Percentiles rank a stretch among this genome's conserved stretches.
phyloP scores from a whole-genome alignment of 2,888 invertebrate genomes.

The Rapana venosa region DNA sequence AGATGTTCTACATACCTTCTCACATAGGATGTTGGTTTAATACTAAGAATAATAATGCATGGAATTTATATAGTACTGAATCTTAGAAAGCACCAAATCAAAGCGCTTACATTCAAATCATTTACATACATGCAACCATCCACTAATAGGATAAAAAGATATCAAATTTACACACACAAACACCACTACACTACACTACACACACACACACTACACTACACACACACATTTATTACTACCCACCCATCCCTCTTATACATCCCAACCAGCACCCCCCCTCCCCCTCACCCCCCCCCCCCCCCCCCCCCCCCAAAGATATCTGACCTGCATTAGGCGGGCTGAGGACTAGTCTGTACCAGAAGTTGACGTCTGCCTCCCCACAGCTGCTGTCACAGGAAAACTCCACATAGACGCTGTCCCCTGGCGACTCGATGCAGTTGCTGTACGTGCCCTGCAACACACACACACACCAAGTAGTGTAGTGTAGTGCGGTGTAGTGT shows the following conservation, averaged over 20 bases:
- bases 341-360: slow-evolving; percentile 48
- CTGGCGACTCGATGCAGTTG: not conserved
- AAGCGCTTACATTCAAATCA: too few species aligned
- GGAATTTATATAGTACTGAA: too few species aligned
- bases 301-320: not conserved
- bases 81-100: too few species aligned
- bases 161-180: not conserved
- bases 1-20: too few species aligned
- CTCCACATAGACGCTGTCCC: slow-evolving; percentile 37
- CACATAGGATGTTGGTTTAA: too few species aligned
- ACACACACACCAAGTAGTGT: too few species aligned
- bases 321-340: slow-evolving; percentile 31
- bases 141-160: too few species aligned
- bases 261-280: not conserved
- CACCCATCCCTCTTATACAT: not conserved
- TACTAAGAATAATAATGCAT: too few species aligned
- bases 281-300: not conserved
- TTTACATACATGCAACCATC: too few species aligned
- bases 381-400: slow-evolving; percentile 45
- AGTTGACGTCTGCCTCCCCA: slow-evolving; percentile 44
- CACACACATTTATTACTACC: not conserved
- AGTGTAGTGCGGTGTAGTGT: too few species aligned
- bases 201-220: not conserved
- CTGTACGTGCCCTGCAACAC: slow-evolving; percentile 23
- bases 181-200: not conserved